These are phyloP conservation scores for Pristionchus exspectatus DNA, from an alignment of 2,888 invertebrate species.

Conservation along the genomic window DNA sequence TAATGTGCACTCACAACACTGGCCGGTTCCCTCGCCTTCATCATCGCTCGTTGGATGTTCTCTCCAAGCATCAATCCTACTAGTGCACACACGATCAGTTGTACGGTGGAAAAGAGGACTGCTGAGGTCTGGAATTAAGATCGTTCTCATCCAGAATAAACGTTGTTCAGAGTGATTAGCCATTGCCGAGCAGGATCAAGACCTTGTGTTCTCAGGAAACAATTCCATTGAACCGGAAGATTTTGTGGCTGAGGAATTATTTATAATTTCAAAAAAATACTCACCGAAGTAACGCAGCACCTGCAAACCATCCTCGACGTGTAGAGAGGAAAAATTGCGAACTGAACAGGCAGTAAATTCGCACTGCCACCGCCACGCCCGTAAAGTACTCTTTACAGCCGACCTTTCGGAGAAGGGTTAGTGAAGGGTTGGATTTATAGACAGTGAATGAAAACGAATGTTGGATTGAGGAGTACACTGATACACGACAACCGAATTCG, in stretches of 20 bases:
- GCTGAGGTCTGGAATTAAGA: neutral
- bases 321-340: neutral
- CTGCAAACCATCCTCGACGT: neutral
- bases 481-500: neutral
- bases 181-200: too few relatives aligned
- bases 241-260: neutral
- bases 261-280: neutral
- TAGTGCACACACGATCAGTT: neutral
- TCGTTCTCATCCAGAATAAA: too few relatives aligned
- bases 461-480: too few relatives aligned
- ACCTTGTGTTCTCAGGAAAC: too few relatives aligned
- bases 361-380: neutral
- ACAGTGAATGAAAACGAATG: neutral
- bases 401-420: neutral
- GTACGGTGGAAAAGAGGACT: neutral
- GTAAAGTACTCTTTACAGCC: neutral
- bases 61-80: neutral
- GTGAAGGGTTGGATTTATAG: neutral
- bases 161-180: too few relatives aligned
- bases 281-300: slow-evolving; percentile 14
- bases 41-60: neutral
- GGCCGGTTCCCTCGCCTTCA: neutral
- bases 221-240: neutral
- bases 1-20: neutral
- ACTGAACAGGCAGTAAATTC: neutral